phyloP scores from a whole-genome alignment of 2,797 vertebrate species.

The Sebastes vulpes region DNA sequence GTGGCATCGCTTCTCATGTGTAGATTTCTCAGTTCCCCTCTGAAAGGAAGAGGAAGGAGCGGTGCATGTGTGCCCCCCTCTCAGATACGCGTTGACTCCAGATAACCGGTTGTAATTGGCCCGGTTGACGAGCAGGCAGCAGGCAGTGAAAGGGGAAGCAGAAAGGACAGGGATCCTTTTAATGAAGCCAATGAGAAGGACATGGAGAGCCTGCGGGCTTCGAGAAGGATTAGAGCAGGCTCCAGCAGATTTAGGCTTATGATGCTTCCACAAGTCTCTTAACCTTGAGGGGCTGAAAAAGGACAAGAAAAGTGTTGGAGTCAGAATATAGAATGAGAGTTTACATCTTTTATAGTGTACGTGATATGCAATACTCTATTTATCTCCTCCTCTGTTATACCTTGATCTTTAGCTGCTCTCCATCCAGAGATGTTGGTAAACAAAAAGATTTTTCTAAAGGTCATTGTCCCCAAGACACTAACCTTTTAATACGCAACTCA shows the following conservation, averaged over 20 bases:
- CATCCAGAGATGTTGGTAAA: constrained; percentile 35
- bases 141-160: constrained; percentile 57
- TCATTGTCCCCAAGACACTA: constrained; percentile 43
- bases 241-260: constrained; percentile 54
- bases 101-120: constrained; percentile 79
- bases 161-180: constrained; percentile 70
- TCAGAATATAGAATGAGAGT: constrained; percentile 27
- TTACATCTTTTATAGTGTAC: constrained; percentile 13
- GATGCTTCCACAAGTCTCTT: constrained; percentile 48
- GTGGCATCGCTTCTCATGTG: background rate
- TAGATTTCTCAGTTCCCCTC: constrained; percentile 26
- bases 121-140: constrained; percentile 70
- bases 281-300: constrained; percentile 44
- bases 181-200: constrained; percentile 78
- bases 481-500: constrained; percentile 52
- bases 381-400: background rate
- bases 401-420: constrained; percentile 28
- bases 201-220: constrained; percentile 66
- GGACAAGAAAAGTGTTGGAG: constrained; percentile 14
- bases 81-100: constrained; percentile 55
- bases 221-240: constrained; percentile 66
- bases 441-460: constrained; percentile 49
- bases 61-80: constrained; percentile 14
- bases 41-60: constrained; percentile 15
- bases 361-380: background rate